phyloP scores from a whole-genome alignment of 1,140 invertebrate species.

The Dendroctonus valens region DNA sequence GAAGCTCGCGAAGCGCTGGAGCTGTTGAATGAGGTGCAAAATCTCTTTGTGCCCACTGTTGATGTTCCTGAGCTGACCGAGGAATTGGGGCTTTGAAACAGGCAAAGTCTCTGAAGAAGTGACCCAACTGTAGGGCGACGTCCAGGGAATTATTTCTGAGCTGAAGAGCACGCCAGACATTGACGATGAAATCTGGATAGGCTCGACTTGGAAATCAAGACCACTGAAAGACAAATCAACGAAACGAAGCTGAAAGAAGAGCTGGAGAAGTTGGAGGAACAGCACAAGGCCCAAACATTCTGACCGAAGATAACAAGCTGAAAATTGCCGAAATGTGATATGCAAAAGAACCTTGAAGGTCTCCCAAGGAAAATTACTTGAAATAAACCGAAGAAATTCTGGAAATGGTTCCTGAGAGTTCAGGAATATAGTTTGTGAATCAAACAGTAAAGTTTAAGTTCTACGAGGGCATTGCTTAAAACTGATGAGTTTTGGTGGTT shows the following conservation, averaged over 20 bases:
- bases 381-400: too few species aligned
- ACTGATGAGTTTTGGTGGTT: too few species aligned
- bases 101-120: conserved; percentile 30
- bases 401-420: too few species aligned
- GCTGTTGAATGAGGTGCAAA: conserved; percentile 73
- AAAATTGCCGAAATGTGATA: conserved; percentile 71
- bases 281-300: conserved; percentile 71
- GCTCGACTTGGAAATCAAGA: conserved; percentile 70
- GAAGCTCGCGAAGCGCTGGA: conserved; percentile 59
- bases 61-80: conserved; percentile 68
- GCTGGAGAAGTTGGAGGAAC: conserved; percentile 68
- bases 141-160: too few species aligned
- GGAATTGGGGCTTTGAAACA: conserved; percentile 55
- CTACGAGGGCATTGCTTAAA: too few species aligned
- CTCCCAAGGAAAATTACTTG: too few species aligned
- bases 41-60: conserved; percentile 70
- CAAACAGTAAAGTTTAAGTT: too few species aligned
- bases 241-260: conserved; percentile 74
- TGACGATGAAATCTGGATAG: conserved; percentile 66
- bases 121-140: conserved; percentile 50
- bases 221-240: conserved; percentile 72
- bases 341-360: too few species aligned
- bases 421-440: too few species aligned
- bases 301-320: conserved; percentile 79
- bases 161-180: conserved; percentile 76